These are phyloP conservation scores for Pseudomyrmex concolor DNA, from an alignment of 1,140 invertebrate genomes.

Conservation along the genomic window DNA sequence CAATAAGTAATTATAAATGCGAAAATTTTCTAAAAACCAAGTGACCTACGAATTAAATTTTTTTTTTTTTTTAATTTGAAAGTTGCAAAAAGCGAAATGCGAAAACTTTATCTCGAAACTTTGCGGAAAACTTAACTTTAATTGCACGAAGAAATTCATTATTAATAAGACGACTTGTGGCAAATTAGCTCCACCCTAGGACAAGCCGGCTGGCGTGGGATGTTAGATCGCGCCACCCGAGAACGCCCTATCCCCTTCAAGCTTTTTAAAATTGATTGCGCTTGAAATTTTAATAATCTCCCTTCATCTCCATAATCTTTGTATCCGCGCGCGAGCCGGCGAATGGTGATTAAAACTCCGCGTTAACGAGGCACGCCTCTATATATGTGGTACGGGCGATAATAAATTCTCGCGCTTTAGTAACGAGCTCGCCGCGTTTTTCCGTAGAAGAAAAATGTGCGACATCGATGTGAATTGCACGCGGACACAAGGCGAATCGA, in stretches of 20 bases:
- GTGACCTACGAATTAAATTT: too few relatives aligned
- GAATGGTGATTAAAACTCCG: constrained; percentile 48
- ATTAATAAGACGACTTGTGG: not conserved
- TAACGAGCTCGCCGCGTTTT: constrained; percentile 43
- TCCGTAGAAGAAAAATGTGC: constrained; percentile 36
- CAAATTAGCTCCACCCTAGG: not conserved
- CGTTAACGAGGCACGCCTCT: constrained; percentile 44
- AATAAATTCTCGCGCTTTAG: constrained; percentile 53
- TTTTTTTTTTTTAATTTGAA: not conserved
- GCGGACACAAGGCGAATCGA: constrained; percentile 7
- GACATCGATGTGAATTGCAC: constrained; percentile 40
- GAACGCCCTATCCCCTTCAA: not conserved
- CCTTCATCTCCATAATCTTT: constrained; percentile 37
- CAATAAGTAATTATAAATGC: too few relatives aligned
- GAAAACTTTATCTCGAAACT: not conserved
- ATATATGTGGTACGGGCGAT: constrained; percentile 12
- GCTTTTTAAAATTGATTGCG: constrained; percentile 43
- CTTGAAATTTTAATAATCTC: constrained; percentile 42
- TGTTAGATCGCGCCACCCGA: not conserved
- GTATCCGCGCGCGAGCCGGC: constrained; percentile 36
- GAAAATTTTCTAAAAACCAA: too few relatives aligned
- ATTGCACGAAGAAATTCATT: not conserved
- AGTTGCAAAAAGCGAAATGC: not conserved
- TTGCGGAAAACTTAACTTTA: not conserved
- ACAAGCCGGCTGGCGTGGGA: not conserved